Percentiles rank a stretch among this genome's conserved stretches.
These are phyloP conservation scores for Diaperis boleti DNA, from an alignment of 2,888 invertebrate genomes.

Conservation along the genomic window DNA sequence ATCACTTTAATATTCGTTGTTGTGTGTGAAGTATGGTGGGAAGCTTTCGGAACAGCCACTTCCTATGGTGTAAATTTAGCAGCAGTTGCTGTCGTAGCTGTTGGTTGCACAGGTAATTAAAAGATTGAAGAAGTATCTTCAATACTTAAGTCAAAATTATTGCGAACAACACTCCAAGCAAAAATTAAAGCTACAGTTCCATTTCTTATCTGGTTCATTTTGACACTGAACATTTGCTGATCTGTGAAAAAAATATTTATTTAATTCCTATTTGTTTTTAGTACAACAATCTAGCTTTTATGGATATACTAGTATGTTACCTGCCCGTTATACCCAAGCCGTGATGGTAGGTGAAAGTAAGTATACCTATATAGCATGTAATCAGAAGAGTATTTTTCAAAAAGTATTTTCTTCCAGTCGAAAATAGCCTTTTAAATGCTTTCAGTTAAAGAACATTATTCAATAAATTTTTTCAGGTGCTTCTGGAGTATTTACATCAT, in stretches of 20 bases:
- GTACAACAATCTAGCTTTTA: constrained; percentile 96
- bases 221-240: too few species aligned
- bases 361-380: constrained; percentile 13
- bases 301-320: constrained; percentile 93
- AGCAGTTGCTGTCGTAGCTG: constrained; percentile 86
- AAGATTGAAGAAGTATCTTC: too few species aligned
- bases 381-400: too few species aligned
- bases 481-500: constrained; percentile 88
- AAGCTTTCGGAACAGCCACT: constrained; percentile 80
- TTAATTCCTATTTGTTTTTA: constrained; percentile 48
- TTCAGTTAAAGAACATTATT: too few species aligned
- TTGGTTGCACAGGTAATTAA: constrained; percentile 82
- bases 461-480: constrained; percentile 71
- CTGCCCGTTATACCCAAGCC: constrained; percentile 90
- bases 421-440: too few species aligned
- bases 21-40: constrained; percentile 88
- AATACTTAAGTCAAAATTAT: too few species aligned
- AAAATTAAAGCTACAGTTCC: too few species aligned
- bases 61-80: constrained; percentile 87
- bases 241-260: neutral
- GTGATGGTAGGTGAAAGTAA: constrained; percentile 96
- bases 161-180: too few species aligned
- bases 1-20: constrained; percentile 86
- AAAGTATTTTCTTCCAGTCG: too few species aligned
- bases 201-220: too few species aligned